These are phyloP conservation scores for Microcebus lehilahytsara DNA, from an alignment of 2,113 vertebrate genomes.

Conservation along the genomic window DNA sequence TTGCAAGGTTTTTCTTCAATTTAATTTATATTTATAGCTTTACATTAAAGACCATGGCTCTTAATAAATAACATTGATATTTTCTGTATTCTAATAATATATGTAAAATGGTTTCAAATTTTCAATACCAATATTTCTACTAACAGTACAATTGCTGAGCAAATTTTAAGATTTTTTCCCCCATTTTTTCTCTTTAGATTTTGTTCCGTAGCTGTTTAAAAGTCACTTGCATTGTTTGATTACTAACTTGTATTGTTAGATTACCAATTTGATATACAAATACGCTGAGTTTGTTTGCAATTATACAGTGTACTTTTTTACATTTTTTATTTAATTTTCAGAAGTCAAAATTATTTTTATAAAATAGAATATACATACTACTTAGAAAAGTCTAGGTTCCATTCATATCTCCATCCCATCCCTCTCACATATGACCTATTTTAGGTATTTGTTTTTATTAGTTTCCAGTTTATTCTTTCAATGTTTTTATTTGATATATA, in stretches of 20 bases:
- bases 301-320: background rate
- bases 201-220: background rate
- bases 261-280: background rate
- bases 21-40: constrained; percentile 9
- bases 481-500: background rate
- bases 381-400: background rate
- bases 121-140: background rate
- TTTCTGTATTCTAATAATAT: background rate
- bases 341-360: background rate
- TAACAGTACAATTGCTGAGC: background rate
- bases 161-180: background rate
- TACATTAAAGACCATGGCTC: background rate
- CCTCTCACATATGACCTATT: background rate
- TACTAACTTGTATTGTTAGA: background rate
- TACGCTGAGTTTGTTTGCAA: constrained; percentile 4
- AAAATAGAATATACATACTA: background rate
- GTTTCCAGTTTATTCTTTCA: background rate
- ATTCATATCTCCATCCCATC: background rate
- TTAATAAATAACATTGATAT: background rate
- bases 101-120: background rate
- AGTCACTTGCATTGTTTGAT: background rate
- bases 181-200: background rate
- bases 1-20: background rate
- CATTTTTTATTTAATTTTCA: constrained; percentile 16
- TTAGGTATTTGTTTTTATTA: background rate